Percentiles rank a stretch among this genome's conserved stretches.
These are phyloP conservation scores for Aphodius sticticus DNA, from an alignment of 2,888 invertebrate genomes.

Conservation along the genomic window DNA sequence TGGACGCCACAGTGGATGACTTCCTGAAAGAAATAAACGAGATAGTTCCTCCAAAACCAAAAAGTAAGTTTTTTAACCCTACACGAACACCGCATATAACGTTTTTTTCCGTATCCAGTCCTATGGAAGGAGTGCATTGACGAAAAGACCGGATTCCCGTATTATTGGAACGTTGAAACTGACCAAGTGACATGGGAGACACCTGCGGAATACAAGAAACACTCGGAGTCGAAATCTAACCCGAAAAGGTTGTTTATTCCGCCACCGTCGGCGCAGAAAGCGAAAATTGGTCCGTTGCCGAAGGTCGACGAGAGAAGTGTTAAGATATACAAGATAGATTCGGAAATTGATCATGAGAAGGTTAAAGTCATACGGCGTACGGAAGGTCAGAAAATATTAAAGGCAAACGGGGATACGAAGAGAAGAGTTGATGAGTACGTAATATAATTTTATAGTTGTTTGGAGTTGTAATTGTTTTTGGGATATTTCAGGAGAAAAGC, in stretches of 20 bases:
- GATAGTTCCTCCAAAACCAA: constrained; percentile 51
- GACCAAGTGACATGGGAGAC: constrained; percentile 73
- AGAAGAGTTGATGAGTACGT: constrained; percentile 52
- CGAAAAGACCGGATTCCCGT: constrained; percentile 67
- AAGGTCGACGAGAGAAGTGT: constrained; percentile 40
- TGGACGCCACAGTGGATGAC: constrained; percentile 57
- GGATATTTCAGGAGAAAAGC: constrained; percentile 59
- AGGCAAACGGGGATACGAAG: constrained; percentile 10
- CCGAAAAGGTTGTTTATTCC: constrained; percentile 45
- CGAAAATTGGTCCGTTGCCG: constrained; percentile 28
- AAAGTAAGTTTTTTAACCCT: constrained; percentile 28
- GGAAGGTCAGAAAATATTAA: not conserved
- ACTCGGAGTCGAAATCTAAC: constrained; percentile 10
- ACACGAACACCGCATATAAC: not conserved
- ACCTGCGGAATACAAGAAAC: constrained; percentile 60
- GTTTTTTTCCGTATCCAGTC: constrained; percentile 52
- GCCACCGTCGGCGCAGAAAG: constrained; percentile 37
- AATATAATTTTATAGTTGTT: constrained; percentile 5
- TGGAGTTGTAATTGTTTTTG: not conserved
- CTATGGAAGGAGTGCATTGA: constrained; percentile 73
- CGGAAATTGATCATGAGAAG: constrained; percentile 30
- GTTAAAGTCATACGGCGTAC: constrained; percentile 33
- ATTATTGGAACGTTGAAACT: constrained; percentile 71
- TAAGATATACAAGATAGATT: constrained; percentile 48
- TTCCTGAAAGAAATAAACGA: constrained; percentile 59